Conservation (phyloP, 2,113 vertebrate genomes). For the Delphinapterus leucas region DNA sequence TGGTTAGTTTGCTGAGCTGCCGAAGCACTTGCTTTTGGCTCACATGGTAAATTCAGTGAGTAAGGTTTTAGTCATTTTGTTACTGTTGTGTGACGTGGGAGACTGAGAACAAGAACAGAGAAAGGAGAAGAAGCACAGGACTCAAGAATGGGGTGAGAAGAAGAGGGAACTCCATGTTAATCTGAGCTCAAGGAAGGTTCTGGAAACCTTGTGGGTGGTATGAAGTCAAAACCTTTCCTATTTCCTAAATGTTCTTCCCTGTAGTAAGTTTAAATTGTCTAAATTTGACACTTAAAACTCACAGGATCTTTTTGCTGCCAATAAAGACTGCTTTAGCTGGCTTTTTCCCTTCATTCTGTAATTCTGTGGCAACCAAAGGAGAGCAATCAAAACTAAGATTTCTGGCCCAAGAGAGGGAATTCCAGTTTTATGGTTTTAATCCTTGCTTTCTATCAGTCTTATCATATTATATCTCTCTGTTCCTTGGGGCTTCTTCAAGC, state of each 20-base stretch:
- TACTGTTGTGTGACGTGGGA: neutral
- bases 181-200: constrained; percentile 21
- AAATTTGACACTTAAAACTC: neutral
- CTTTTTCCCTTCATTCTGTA: neutral
- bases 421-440: neutral
- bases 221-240: neutral
- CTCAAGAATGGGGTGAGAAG: neutral
- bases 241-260: constrained; percentile 11
- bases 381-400: neutral
- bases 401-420: neutral
- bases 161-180: neutral
- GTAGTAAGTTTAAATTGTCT: neutral
- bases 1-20: neutral
- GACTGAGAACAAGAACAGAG: constrained; percentile 58
- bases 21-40: neutral
- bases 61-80: constrained; percentile 54
- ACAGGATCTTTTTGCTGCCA: neutral
- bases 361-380: neutral
- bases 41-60: neutral
- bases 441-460: neutral
- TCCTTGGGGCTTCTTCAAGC: neutral
- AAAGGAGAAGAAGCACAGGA: constrained; percentile 41
- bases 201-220: constrained; percentile 4
- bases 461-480: neutral
- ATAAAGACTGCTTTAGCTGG: neutral